These are phyloP conservation scores for Ficedula albicollis DNA, from an alignment of 2,797 vertebrate genomes.

Conservation along the genomic window DNA sequence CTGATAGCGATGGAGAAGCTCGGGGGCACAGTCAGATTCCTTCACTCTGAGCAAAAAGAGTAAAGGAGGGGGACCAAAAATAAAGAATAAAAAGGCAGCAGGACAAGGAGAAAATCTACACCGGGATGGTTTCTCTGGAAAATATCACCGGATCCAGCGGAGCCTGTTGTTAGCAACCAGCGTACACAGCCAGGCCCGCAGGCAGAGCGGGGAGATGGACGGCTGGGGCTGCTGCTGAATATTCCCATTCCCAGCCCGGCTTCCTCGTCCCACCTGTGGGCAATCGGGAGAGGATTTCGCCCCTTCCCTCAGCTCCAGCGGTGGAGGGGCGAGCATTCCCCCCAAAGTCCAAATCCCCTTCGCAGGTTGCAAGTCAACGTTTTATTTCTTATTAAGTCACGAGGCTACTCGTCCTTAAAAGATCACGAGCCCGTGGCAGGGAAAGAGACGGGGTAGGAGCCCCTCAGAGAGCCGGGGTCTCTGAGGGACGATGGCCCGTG, in stretches of 20 bases:
- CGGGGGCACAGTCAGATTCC: accelerated
- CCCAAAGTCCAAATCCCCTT: neutral
- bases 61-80: neutral
- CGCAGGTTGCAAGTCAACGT: neutral
- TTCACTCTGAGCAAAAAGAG: neutral
- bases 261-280: neutral
- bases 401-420: neutral
- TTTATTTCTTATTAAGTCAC: neutral
- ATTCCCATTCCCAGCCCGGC: neutral
- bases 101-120: neutral
- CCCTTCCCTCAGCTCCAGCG: neutral
- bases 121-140: neutral
- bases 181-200: neutral
- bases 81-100: neutral
- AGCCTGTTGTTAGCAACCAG: constrained; percentile 51
- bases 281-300: neutral
- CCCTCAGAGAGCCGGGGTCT: neutral
- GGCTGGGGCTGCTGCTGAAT: neutral
- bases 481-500: neutral
- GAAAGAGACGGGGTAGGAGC: accelerated
- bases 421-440: accelerated
- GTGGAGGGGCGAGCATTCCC: accelerated
- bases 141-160: neutral
- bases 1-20: accelerated
- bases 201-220: neutral